Evolutionary conservation across 2,113 vertebrate genomes (phyloP), one percentile per base, ranked within the genome.

Genomic region (Rhinoderma darwinii): DNA sequence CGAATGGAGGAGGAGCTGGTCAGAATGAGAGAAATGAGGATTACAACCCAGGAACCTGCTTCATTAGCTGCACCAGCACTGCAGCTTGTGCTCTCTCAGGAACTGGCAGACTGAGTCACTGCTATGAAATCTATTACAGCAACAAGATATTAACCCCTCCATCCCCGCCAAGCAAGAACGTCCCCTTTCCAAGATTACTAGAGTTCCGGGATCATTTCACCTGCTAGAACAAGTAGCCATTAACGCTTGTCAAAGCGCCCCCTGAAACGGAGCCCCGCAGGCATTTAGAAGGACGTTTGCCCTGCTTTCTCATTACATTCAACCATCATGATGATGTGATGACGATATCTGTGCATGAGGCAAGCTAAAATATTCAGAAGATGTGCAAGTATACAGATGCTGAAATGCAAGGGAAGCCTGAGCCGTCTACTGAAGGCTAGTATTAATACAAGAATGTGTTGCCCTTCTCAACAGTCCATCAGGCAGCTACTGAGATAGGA

Each of bases 1-100:
- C 92, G 94, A 99, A 99, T 90, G 95, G 90, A 94, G 98, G 95
- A 96, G 96, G 95, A 97, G 96, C 94, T 96, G 97, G 96, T 92
- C 83, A 92, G 89, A 92, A 94, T 93, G 94, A 93, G 91, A 93
- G 92, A 93, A 93, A 91, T 89, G 89, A 88, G 86, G 88, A 90
- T 81, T 84, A 90, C 90, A 92, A 91, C 92, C 93, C 90, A 91
- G 92, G 90, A 86, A 88, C 91, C 93, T 91, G 90, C 90, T 93
- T 93, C 92, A 90, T 92, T 94, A 89, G 85, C 90, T 90, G 90
- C 91, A 92, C 91, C 89, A 85, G 90, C 93, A 95, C 95, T 95
- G 96, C 96, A 95, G 96, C 94, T 95, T 95, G 93, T 93, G 93
- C 94, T 92, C 93, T 94, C 96, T 96, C 96, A 92, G 95, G 95